Base-by-base conservation (phyloP, 2,113 vertebrate species). In the Tauraco erythrolophus region DNA sequence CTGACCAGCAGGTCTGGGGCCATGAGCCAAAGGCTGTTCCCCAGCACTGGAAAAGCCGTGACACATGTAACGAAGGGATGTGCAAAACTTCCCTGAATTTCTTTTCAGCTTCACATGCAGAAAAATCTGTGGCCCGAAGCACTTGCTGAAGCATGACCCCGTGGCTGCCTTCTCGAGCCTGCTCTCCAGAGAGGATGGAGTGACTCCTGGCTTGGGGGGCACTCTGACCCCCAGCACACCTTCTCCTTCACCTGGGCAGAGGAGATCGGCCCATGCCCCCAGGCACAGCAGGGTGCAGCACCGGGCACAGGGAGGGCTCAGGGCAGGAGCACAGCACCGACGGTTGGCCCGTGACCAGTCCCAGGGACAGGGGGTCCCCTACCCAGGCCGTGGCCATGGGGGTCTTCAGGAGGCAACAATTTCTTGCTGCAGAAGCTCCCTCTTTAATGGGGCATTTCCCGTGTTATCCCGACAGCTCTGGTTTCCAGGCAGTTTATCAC, bases 401-500 rank as follows among this genome's bases (percentile, higher is more conserved):
- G 8, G 41, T 22, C 14, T 81, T 18, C 0, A 2, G 27, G 28
- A 50, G 46, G 18, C 2, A 11, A 27, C 0, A 8, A 6, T 19
- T 0, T 0, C 35, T 54, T 31, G 43, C 64, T 89, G 39, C 96
- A 95, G 94, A 62, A 94, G 79, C 58, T 86, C 69, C 60, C 35
- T 5, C 35, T 68, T 56, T 94, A 96, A 95, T 56, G 84, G 92
- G 94, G 78, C 85, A 25, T 69, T 97, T 97, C 95, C 96, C 60
- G 0, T 91, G 87, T 62, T 84, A 76, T 88, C 89, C 95, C 1
- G 1, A 92, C 86, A 96, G 93, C 83, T 95, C 74, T 68, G 62
- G 83, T 94, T 97, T 92, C 94, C 94, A 62, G 48, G 94, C 92
- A 92, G 64, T 98, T 96, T 92, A 97, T 98, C 97, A 97, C 92